Evolutionary conservation across 2,888 invertebrate genomes (phyloP), one percentile per base, ranked within the genome.

Genomic region (Trypoxylon attenuatum): DNA sequence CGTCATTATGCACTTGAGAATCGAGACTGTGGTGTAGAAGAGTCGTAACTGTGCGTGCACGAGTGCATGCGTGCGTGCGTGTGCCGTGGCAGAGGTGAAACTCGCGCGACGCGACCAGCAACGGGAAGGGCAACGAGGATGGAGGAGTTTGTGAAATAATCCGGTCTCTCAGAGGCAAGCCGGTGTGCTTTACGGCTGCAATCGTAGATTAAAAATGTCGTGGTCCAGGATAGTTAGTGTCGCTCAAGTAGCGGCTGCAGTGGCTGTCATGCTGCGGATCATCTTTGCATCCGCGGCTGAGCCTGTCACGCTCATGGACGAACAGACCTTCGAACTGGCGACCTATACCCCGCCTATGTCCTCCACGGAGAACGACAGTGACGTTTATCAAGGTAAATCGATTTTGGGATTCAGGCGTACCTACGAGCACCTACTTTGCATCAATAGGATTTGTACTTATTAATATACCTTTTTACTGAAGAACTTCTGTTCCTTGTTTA

Each of bases 151-250:
- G 69, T 77, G 71, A 79, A 75, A 64, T 75, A 77, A 52, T 56
- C 51, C 43, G 53, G 43, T 39, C n/a, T n/a, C n/a, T 43, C 29
- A 55, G 49, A 27, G 47, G 43, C 56, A 42, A 51, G 54, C 41
- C n/a, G 52, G 56, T 50, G 43, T 59, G 62, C 66, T 56, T 54
- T 60, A 65, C 70, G 64, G 70, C 68, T 64, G 64, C 73, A 62
- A 70, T 61, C 62, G 73, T 63, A 60, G 67, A 61, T 71, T 71
- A 75, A 82, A 81, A 79, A 84, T 82, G 84, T 80, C 77, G 79
- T 71, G 74, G 76, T 62, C 76, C 75, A 84, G 74, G 76, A 82
- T 75, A 75, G 65, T 47, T 71, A 76, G 76, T 65, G 75, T 61
- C 73, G 71, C 77, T 75, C 80, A 80, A 75, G 50, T 69, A 8